A percentile compares a stretch with the other conserved stretches of the same genome.
These are phyloP conservation scores for Polyommatus iphigenia DNA, from an alignment of 2,888 invertebrate species.

Conservation along the genomic window DNA sequence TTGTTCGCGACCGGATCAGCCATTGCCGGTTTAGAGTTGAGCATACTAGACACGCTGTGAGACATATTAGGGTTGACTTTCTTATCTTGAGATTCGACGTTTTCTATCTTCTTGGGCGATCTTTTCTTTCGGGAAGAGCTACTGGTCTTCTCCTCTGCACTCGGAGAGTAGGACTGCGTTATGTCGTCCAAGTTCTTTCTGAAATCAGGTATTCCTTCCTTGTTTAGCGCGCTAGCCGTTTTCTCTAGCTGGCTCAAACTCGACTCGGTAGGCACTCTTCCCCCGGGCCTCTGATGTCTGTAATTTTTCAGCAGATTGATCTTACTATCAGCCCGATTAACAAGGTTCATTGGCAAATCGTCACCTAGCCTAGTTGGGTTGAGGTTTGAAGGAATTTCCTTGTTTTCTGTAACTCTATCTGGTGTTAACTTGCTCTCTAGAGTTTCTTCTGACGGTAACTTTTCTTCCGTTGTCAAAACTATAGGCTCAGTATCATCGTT, in stretches of 20 bases:
- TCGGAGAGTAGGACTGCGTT: constrained; percentile 74
- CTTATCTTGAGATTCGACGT: constrained; percentile 55
- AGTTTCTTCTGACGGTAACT: constrained; percentile 66
- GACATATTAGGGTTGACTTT: constrained; percentile 56
- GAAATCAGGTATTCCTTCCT: constrained; percentile 72
- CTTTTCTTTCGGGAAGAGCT: constrained; percentile 69
- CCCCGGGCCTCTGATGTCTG: constrained; percentile 67
- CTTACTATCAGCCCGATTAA: constrained; percentile 61
- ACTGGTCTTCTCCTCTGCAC: constrained; percentile 59
- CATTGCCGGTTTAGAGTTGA: constrained; percentile 54
- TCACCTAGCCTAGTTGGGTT: constrained; percentile 41
- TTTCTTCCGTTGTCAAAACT: constrained; percentile 70
- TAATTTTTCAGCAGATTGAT: constrained; percentile 74
- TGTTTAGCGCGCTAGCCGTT: constrained; percentile 68
- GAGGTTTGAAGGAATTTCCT: constrained; percentile 38
- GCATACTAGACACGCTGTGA: constrained; percentile 70
- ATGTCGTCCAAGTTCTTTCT: constrained; percentile 74
- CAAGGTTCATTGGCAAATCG: constrained; percentile 48
- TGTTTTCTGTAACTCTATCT: constrained; percentile 44
- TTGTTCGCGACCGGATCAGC: constrained; percentile 49
- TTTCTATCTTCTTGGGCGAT: constrained; percentile 61
- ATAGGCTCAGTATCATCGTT: constrained; percentile 46
- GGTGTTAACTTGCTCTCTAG: constrained; percentile 53
- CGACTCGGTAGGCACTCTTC: constrained; percentile 63
- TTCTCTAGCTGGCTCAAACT: constrained; percentile 69